A percentile compares a stretch with the other conserved stretches of the same genome.
phyloP scores from a whole-genome alignment of 2,797 vertebrate genomes.

The Darevskia nairensis region DNA sequence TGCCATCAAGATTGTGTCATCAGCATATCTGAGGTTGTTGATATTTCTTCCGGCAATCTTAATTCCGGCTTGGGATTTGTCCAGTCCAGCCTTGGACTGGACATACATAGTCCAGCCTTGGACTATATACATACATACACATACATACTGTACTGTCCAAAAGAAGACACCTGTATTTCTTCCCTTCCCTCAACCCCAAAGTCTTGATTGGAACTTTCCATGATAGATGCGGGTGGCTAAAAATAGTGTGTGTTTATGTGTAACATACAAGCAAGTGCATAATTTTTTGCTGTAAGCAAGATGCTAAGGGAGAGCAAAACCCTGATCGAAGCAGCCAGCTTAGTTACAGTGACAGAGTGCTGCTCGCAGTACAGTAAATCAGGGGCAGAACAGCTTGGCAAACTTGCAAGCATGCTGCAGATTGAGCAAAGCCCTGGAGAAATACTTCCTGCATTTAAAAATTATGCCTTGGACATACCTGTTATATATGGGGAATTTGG shows the following conservation, averaged over 20 bases:
- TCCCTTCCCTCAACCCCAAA: slow-evolving; percentile 33
- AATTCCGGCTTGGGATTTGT: no score
- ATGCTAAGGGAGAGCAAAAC: slow-evolving; percentile 74
- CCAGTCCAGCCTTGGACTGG: no score
- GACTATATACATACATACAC: no score
- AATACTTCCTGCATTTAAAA: slow-evolving; percentile 71
- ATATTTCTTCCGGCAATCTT: no score
- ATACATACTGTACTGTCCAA: neutral
- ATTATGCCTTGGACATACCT: slow-evolving; percentile 66
- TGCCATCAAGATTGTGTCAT: no score
- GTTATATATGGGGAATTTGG: slow-evolving; percentile 63
- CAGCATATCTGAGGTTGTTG: no score
- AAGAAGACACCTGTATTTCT: slow-evolving; percentile 22
- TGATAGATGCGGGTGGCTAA: slow-evolving; percentile 79
- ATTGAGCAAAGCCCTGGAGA: slow-evolving; percentile 67
- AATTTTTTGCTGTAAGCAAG: slow-evolving; percentile 77
- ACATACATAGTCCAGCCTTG: no score
- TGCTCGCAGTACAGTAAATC: slow-evolving; percentile 75
- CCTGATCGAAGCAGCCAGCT: slow-evolving; percentile 72
- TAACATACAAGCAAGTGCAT: slow-evolving; percentile 79
- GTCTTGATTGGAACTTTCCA: slow-evolving; percentile 58
- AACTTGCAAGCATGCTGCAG: slow-evolving; percentile 59
- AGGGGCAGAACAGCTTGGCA: slow-evolving; percentile 65
- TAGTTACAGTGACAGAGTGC: slow-evolving; percentile 75
- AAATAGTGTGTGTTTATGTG: slow-evolving; percentile 77